These are phyloP conservation scores for Choloepus didactylus DNA, from an alignment of 2,797 vertebrate genomes.

Conservation along the genomic window DNA sequence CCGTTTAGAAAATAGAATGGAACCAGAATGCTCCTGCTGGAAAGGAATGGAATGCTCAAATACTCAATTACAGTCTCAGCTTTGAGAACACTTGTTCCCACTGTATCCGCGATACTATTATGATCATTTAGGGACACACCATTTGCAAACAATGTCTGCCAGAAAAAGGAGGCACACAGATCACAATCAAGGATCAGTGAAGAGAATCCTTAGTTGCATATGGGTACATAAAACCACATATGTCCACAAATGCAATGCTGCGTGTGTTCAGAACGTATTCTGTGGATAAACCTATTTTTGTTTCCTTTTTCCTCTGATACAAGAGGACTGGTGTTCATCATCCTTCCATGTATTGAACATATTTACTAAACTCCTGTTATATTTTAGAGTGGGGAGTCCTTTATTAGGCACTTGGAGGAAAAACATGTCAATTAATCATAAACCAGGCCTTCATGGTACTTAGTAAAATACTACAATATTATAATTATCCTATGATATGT, in stretches of 20 bases:
- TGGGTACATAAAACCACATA: neutral
- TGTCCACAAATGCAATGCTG: fast-evolving
- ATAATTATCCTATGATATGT: neutral
- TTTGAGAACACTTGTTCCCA: neutral
- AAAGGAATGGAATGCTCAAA: neutral
- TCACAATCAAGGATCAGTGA: neutral
- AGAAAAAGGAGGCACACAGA: neutral
- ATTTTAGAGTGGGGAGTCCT: slow-evolving; percentile 2
- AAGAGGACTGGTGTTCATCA: neutral
- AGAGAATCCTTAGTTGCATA: fast-evolving
- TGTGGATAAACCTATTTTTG: neutral
- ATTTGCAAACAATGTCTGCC: neutral
- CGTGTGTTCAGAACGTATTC: neutral
- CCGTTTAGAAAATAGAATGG: neutral
- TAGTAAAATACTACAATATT: neutral
- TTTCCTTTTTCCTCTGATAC: neutral
- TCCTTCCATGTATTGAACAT: neutral
- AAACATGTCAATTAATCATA: slow-evolving; percentile 46
- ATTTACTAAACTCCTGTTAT: neutral
- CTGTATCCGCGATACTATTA: fast-evolving
- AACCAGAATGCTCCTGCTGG: neutral
- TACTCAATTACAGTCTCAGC: neutral
- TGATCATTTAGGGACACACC: neutral
- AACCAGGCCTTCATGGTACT: neutral
- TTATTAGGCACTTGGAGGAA: neutral